Evolutionary conservation across 2,113 vertebrate species (phyloP).

Genomic region (Asarcornis scutulata): DNA sequence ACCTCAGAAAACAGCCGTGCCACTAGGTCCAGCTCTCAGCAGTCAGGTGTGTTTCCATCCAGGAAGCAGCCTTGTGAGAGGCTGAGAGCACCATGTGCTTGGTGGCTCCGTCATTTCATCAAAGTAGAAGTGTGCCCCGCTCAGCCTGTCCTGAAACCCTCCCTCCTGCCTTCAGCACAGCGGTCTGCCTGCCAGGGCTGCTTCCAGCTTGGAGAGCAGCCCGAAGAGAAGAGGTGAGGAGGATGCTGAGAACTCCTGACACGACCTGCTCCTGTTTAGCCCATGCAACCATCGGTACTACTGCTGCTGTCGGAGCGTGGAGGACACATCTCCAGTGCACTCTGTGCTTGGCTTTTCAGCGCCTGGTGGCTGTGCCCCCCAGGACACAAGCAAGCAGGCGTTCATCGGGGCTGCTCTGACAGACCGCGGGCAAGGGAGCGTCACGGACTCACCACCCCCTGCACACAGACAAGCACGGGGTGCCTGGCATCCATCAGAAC

Average conservation of each 20-base stretch:
- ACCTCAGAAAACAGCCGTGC: not conserved
- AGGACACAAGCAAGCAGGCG: not conserved
- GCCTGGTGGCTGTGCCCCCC: rapidly evolving
- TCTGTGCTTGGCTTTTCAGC: not conserved
- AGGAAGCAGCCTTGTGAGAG: not conserved
- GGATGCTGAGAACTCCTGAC: not conserved
- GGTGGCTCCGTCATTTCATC: not conserved
- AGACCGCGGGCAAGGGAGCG: not conserved
- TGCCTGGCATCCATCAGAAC: not conserved
- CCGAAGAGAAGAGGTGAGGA: not conserved
- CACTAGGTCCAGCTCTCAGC: not conserved
- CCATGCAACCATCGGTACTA: rapidly evolving
- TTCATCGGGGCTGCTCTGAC: not conserved
- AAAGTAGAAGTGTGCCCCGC: not conserved
- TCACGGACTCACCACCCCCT: no score
- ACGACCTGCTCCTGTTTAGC: not conserved
- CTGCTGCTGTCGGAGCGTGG: not conserved
- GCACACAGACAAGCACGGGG: not conserved
- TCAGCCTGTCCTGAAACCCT: not conserved
- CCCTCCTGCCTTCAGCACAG: not conserved
- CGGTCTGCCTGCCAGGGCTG: not conserved
- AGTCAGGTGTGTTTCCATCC: not conserved
- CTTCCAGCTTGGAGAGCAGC: not conserved
- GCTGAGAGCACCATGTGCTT: not conserved
- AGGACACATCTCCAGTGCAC: not conserved